Evolutionary conservation across 2,797 vertebrate species (phyloP), one percentile per base, ranked within the genome.

Genomic region (Lophius americanus): DNA sequence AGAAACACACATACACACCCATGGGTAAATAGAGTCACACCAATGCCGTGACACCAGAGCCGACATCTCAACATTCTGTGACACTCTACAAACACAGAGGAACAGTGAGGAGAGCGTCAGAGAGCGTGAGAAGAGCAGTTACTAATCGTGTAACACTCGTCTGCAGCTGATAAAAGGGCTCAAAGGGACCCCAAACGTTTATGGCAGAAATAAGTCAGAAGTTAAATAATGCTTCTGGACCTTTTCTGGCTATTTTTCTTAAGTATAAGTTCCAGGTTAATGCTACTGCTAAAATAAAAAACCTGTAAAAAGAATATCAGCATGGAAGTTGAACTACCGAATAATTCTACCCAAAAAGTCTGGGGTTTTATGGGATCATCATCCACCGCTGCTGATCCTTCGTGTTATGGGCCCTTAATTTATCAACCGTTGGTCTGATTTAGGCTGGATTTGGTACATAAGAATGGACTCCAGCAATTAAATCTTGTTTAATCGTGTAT

Each of bases 91-190:
- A 49, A 50, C 41, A 44, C 14, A 33, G 10, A 56, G 12, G 12
- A 42, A 67, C 43, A 62, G 35, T 37, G 39, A 60, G 3, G n/a
- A 39, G 23, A 50, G 71, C 59, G 79, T 73, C 78, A 81, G 77
- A 68, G 73, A 70, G 56, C 58, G 44, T 48, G 74, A 70, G 72
- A 89, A 76, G 70, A 79, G 66, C 67, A 54, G 75, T 62, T 75
- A 62, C 68, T 79, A 85, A 85, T 78, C 58, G 72, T 50, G 46
- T 66, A 77, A 70, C 85, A 85, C 77, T 80, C 79, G 80, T 76
- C 81, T 75, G 76, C 57, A 67, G 69, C 69, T 75, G 84, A 84
- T 88, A 73, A 86, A 92, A 67, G 48, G 53, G 56, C 63, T 72
- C 63, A 51, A 41, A 39, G 36, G 55, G 64, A 57, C 54, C 68